Evolutionary conservation across 1,140 invertebrate genomes (phyloP), one percentile per base, ranked within the genome.

Genomic region (Drosophila bipectinata): DNA sequence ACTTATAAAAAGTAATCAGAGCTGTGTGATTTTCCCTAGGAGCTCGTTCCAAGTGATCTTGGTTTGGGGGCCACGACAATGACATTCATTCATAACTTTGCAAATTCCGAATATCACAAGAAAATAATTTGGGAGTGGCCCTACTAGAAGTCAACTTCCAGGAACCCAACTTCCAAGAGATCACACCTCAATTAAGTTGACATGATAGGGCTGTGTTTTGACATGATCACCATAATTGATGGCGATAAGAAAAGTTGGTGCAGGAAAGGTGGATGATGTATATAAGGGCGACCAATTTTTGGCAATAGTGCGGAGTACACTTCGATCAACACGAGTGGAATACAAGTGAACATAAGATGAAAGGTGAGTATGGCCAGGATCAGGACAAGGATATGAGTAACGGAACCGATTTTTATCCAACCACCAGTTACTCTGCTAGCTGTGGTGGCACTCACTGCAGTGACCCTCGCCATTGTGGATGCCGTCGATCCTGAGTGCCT

Each of bases 401-500:
- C 8, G 7, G 9, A 32, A 4, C 10, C 12, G 6, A 44, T 26
- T 14, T 32, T 37, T 4, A n/a, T 21, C 21, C 21, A 5, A 44
- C 14, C 7, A 12, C 9, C 7, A 91, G 89, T 73, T 80, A 76
- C 71, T 72, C 68, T 91, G 54, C 79, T 83, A 58, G 49, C 83
- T 85, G 84, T 87, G 72, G 89, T 83, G 60, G 47, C 69, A 41
- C 41, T 91, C 51, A 62, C 80, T 63, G 58, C 79, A 72, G 55
- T 85, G 59, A 73, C 71, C 45, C 21, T 44, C n/a, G 41, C 64
- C 52, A 37, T 83, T 1, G 72, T 62, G 30, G 57, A 61, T 47
- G 90, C 89, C 10, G 84, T 78, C 47, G 90, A 91, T 69, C 81
- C 90, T 34, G 90, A 91, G 63, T 91, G 90, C 49, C 49, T 87